Percentiles rank a stretch among this genome's conserved stretches.
Conservation (phyloP, 2,888 invertebrate species). For the Eremobia ochroleuca region DNA sequence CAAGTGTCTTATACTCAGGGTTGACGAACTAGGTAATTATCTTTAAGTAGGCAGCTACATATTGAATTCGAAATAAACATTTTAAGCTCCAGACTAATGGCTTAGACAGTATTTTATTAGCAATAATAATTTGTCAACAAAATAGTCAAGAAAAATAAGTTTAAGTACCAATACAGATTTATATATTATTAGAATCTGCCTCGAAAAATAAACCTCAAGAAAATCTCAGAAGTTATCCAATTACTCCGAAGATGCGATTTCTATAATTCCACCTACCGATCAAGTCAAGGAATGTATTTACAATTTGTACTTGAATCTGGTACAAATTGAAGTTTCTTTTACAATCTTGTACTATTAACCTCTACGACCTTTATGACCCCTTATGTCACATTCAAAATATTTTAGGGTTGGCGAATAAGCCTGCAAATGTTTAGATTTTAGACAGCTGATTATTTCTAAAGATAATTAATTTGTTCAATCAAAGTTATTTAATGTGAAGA, state of each 20-base stretch:
- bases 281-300: constrained; percentile 38
- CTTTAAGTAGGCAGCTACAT: constrained; percentile 8
- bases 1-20: neutral
- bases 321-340: constrained; percentile 31
- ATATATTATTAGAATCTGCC: too few relatives aligned
- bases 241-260: constrained; percentile 17
- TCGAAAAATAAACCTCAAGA: neutral
- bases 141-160: neutral
- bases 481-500: constrained; percentile 1
- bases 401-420: constrained; percentile 42
- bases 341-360: constrained; percentile 43
- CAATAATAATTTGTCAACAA: neutral
- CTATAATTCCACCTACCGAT: constrained; percentile 3
- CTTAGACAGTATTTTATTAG: neutral
- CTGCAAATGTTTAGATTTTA: constrained; percentile 21
- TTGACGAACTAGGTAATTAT: constrained; percentile 36
- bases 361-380: constrained; percentile 29
- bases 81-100: constrained; percentile 30
- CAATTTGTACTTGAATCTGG: constrained; percentile 13
- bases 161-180: neutral
- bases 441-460: constrained; percentile 21
- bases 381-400: constrained; percentile 34
- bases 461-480: constrained; percentile 35
- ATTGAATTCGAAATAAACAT: constrained; percentile 24
- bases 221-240: constrained; percentile 19